Evolutionary conservation across 2,888 invertebrate genomes (phyloP), one percentile per base, ranked within the genome.

Genomic region (Ichneumon xanthorius): DNA sequence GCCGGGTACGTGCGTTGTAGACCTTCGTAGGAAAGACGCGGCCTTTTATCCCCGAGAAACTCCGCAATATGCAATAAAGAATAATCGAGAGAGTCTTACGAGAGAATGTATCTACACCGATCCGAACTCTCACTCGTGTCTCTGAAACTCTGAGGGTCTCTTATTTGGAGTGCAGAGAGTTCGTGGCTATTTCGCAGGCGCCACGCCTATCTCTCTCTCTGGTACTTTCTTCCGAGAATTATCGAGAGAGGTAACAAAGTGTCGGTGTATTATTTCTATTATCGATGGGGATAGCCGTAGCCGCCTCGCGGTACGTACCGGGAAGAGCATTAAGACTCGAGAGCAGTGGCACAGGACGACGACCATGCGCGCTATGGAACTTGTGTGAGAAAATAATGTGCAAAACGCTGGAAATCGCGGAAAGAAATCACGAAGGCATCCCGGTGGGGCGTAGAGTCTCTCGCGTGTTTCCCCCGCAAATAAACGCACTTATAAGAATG

Each of bases 371-470:
- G 22, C 45, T 48, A 45, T n/a, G 75, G 33, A 33, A 63, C 45
- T 63, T 68, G 78, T 81, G 84, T 81, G 84, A 82, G 84, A 85
- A 85, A 78, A 82, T 55, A 48, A 48, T 19, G 63, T 63, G 78
- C 45, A 68, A 81, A 84, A 73, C 63, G 63, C 9, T 70, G 68
- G 72, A 70, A 82, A 78, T 81, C 30, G 71, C 22, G 50, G 33
- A 80, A 55, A 30, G 40, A 30, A 68, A 75, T 53, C 55, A 70
- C 68, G 76, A 48, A 76, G 71, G 65, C 65, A 48, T 48, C 45
- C 45, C 58, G 58, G 40, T 37, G 19, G 45, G 45, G 4, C 45
- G 45, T 16, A 16, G 45, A 48, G 4, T 48, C 40, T 11, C n/a
- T 85, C 73, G 78, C 81, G 81, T 85, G 82, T 85, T 82, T 22